Percentiles rank a stretch among this genome's conserved stretches.
Evolutionary conservation across 2,113 vertebrate species (phyloP).

Genomic region (Argyrosomus japonicus): DNA sequence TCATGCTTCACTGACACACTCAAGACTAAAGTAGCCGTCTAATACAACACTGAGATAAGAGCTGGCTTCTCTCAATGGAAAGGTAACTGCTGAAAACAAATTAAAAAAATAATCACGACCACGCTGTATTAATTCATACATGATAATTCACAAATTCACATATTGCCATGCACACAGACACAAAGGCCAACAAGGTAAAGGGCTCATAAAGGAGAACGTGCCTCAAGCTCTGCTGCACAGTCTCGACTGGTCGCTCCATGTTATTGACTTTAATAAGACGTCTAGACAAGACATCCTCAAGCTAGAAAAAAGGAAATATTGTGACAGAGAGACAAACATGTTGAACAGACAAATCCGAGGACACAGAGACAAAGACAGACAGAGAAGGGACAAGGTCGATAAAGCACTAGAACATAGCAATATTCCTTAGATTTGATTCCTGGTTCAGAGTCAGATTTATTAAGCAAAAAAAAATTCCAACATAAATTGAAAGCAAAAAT

Average conservation of each 20-base stretch:
- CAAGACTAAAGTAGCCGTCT: constrained; percentile 10
- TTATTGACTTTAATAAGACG: constrained; percentile 71
- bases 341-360: background rate
- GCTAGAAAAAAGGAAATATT: constrained; percentile 9
- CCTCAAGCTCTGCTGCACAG: constrained; percentile 16
- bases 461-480: background rate
- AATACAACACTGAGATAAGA: constrained; percentile 34
- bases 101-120: constrained; percentile 1
- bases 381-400: background rate
- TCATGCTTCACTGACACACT: constrained; percentile 46
- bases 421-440: background rate
- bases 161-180: background rate
- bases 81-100: constrained; percentile 18
- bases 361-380: background rate
- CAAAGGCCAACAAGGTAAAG: background rate
- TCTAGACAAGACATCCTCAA: constrained; percentile 62
- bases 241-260: constrained; percentile 8
- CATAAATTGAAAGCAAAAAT: background rate
- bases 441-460: background rate
- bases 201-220: background rate
- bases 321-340: background rate
- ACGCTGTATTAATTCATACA: background rate
- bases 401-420: background rate
- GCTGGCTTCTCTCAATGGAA: constrained; percentile 3
- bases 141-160: background rate